Evolutionary conservation across 2,888 invertebrate species (phyloP).

Genomic region (Baronia brevicornis): DNA sequence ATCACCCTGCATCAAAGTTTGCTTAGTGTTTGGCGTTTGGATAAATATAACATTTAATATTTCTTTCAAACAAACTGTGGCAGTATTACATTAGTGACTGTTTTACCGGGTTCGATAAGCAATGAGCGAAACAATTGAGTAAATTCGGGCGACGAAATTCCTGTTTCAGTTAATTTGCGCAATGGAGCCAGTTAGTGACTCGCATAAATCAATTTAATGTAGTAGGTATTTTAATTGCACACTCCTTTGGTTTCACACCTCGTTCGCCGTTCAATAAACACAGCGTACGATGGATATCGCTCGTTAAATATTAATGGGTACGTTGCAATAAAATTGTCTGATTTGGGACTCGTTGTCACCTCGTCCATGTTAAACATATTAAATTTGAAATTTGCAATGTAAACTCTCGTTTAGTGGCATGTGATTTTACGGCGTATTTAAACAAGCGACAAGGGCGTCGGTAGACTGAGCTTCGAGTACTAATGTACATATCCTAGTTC

Average conservation of each 20-base stretch:
- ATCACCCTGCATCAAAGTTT: too few relatives aligned
- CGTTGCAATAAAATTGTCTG: slow-evolving; percentile 35
- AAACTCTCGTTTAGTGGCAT: slow-evolving; percentile 4
- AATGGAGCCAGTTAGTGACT: slow-evolving; percentile 12
- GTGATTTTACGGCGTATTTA: slow-evolving; percentile 4
- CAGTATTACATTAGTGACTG: too few relatives aligned
- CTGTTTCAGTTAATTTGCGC: slow-evolving; percentile 10
- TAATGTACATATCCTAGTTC: too few relatives aligned
- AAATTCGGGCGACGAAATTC: too few relatives aligned
- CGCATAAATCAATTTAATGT: slow-evolving; percentile 39
- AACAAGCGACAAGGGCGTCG: too few relatives aligned
- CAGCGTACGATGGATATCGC: slow-evolving; percentile 27
- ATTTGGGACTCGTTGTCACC: slow-evolving; percentile 26
- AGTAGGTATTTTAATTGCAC: slow-evolving; percentile 37
- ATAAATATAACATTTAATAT: too few relatives aligned
- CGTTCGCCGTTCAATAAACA: slow-evolving; percentile 36
- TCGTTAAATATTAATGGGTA: slow-evolving; percentile 40
- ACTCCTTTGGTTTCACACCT: slow-evolving; percentile 44
- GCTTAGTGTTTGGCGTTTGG: too few relatives aligned
- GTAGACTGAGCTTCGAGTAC: too few relatives aligned
- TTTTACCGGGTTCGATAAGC: too few relatives aligned
- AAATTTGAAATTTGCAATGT: slow-evolving; percentile 14
- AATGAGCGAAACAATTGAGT: too few relatives aligned
- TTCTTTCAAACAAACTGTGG: too few relatives aligned
- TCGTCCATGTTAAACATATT: slow-evolving; percentile 24